Conservation (phyloP, 2,888 invertebrate species). For the Aporophyla nigra region DNA sequence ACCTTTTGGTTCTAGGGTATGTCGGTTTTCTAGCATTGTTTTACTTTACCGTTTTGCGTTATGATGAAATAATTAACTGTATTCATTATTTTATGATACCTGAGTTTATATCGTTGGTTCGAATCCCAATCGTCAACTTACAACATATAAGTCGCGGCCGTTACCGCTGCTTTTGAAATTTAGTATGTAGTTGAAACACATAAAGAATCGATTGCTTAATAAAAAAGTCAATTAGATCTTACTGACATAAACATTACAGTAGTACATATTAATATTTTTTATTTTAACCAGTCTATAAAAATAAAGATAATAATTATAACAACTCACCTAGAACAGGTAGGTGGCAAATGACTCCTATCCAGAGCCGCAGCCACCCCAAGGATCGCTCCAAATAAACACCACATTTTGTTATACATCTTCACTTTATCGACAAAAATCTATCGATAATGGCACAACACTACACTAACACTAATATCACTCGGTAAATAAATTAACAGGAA, state of each 20-base stretch:
- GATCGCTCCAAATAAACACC: slow-evolving; percentile 76
- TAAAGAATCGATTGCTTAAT: no score
- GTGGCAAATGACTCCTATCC: slow-evolving; percentile 86
- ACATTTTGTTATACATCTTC: slow-evolving; percentile 77
- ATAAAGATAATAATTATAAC: neutral
- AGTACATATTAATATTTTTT: no score
- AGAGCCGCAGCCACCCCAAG: slow-evolving; percentile 78
- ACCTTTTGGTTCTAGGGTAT: no score
- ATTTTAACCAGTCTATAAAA: neutral
- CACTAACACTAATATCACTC: slow-evolving; percentile 86
- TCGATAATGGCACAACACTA: slow-evolving; percentile 77
- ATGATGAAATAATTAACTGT: no score
- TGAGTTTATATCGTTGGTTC: no score
- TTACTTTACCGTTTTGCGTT: no score
- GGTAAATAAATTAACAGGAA: slow-evolving; percentile 77
- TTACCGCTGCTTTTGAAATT: no score
- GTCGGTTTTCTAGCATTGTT: no score
- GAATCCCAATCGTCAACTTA: no score
- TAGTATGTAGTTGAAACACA: no score
- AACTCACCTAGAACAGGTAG: slow-evolving; percentile 90
- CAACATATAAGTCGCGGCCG: no score
- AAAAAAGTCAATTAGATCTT: neutral
- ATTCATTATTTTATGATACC: no score
- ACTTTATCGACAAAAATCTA: slow-evolving; percentile 62
- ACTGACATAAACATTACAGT: neutral